Conservation (phyloP, 1,140 invertebrate species). For the Scaptomyza graminum region DNA sequence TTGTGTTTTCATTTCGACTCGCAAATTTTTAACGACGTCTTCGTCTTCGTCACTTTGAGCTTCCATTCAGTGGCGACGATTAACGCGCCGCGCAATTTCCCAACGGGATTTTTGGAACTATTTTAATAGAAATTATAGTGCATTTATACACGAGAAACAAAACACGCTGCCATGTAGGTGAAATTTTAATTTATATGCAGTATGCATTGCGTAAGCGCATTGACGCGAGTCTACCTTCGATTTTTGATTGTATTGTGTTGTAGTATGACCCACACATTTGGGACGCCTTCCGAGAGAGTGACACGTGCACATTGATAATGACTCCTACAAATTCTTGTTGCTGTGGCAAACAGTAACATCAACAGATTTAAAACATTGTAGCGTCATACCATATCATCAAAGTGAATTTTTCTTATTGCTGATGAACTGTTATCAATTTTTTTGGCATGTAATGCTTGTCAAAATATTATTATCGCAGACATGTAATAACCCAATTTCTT, state of each 20-base stretch:
- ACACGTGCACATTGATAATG: slow-evolving; percentile 69
- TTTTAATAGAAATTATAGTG: neutral
- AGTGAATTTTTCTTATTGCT: neutral
- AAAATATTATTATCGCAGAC: neutral
- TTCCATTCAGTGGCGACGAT: slow-evolving; percentile 1
- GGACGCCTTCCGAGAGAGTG: slow-evolving; percentile 40
- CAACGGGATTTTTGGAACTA: slow-evolving; percentile 3
- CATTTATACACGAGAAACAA: slow-evolving; percentile 3
- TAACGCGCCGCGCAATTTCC: slow-evolving; percentile 5
- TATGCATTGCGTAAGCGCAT: slow-evolving; percentile 43
- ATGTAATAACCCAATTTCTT: slow-evolving; percentile 2
- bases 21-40: neutral
- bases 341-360: slow-evolving; percentile 21
- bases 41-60: neutral
- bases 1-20: slow-evolving; percentile 49
- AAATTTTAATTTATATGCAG: neutral
- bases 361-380: slow-evolving; percentile 10
- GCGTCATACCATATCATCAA: neutral
- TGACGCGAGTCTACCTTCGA: slow-evolving; percentile 42
- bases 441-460: neutral
- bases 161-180: slow-evolving; percentile 5
- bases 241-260: slow-evolving; percentile 42
- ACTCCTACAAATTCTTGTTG: neutral
- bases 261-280: slow-evolving; percentile 2
- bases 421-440: neutral